A percentile compares a stretch with the other conserved stretches of the same genome.
Evolutionary conservation across 64 coral and sea anemone species (phyloP).

Genomic region (Stichodactyla mertensii): DNA sequence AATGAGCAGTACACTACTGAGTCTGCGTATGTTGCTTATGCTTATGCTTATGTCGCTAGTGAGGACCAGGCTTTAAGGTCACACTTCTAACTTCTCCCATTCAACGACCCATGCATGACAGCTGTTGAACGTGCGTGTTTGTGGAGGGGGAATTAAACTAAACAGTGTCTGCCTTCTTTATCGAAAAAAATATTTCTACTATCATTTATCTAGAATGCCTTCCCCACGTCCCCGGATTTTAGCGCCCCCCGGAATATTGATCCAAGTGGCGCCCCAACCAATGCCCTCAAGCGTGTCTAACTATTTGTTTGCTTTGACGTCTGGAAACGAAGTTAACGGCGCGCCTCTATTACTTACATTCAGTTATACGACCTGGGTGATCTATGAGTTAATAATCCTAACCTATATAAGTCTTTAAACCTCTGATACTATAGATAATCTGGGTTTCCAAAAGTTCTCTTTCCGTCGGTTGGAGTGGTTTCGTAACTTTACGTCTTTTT

Average conservation of each 20-base stretch:
- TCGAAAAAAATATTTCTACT: too few relatives aligned
- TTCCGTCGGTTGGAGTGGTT: slow-evolving; percentile 9
- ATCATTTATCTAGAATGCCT: too few relatives aligned
- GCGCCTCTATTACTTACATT: background rate
- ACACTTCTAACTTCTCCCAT: too few relatives aligned
- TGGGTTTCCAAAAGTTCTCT: slow-evolving; percentile 41
- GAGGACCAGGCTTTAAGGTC: too few relatives aligned
- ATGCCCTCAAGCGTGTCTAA: background rate
- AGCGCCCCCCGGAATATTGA: background rate
- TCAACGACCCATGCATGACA: too few relatives aligned
- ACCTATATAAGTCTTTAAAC: background rate
- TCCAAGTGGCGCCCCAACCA: background rate
- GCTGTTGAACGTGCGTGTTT: too few relatives aligned
- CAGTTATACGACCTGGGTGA: background rate
- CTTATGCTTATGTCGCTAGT: too few relatives aligned
- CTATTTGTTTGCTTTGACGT: background rate
- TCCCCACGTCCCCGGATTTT: too few relatives aligned
- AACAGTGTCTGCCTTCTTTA: too few relatives aligned
- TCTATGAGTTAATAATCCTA: background rate
- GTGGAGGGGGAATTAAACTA: too few relatives aligned
- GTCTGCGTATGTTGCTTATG: too few relatives aligned
- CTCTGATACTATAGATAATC: slow-evolving; percentile 58
- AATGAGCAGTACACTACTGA: too few relatives aligned
- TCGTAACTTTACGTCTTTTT: slow-evolving; percentile 33
- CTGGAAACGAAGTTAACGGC: background rate